Conservation (phyloP, 2,888 invertebrate genomes). For the Thecophora atra region DNA sequence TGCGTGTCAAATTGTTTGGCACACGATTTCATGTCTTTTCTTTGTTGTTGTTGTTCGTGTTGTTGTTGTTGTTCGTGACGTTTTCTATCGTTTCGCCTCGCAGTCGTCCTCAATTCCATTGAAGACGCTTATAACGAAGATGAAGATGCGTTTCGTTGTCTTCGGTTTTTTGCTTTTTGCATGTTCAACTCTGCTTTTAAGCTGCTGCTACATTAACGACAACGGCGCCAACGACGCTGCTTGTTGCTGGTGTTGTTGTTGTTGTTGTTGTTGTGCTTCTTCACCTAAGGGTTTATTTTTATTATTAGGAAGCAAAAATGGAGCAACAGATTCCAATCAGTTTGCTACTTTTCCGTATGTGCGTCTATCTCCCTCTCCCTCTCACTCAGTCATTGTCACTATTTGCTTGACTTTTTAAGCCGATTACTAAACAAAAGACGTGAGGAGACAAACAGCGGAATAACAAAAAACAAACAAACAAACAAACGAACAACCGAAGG, state of each 20-base stretch:
- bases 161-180: background rate
- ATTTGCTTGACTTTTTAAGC: conserved; percentile 19
- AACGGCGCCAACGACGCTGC: background rate
- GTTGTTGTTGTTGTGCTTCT: conserved; percentile 6
- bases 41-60: background rate
- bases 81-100: background rate
- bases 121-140: background rate
- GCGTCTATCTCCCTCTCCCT: background rate
- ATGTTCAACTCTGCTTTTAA: background rate
- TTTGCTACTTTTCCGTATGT: background rate
- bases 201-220: background rate
- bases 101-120: conserved; percentile 14
- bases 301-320: conserved; percentile 22
- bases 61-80: too few species aligned
- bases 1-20: conserved; percentile 23
- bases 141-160: too few species aligned
- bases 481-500: background rate
- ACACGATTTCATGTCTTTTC: conserved; percentile 2
- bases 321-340: conserved; percentile 22
- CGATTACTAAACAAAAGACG: conserved; percentile 16
- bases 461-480: background rate
- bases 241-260: too few species aligned
- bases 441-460: background rate
- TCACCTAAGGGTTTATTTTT: conserved; percentile 12
- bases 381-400: background rate